These are phyloP conservation scores for Nephrocerus scutellatus DNA, from an alignment of 2,888 invertebrate genomes.

Conservation along the genomic window DNA sequence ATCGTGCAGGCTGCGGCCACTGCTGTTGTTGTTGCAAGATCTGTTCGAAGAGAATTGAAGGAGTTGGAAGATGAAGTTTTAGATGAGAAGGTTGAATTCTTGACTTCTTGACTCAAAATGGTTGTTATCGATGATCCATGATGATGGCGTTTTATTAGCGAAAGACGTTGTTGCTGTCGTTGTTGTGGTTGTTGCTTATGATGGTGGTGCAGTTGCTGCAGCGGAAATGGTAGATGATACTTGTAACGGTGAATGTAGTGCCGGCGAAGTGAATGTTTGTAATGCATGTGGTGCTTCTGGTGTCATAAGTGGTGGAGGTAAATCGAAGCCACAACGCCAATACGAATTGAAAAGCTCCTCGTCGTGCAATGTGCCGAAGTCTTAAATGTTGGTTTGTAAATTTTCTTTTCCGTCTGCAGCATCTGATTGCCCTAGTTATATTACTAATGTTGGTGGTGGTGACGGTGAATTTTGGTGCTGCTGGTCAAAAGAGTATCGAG, in stretches of 20 bases:
- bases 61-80: conserved; percentile 23
- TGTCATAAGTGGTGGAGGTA: conserved; percentile 36
- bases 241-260: conserved; percentile 29
- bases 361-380: conserved; percentile 68
- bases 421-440: too few species aligned
- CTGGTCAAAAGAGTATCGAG: conserved; percentile 20
- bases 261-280: too few species aligned
- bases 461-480: conserved; percentile 24
- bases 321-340: conserved; percentile 66
- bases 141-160: conserved; percentile 28
- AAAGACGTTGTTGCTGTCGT: conserved; percentile 29
- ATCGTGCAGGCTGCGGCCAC: conserved; percentile 10
- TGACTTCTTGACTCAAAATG: conserved; percentile 48
- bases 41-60: conserved; percentile 34
- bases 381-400: conserved; percentile 63
- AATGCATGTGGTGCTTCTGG: conserved; percentile 12
- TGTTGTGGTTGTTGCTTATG: conserved; percentile 14
- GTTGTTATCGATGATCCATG: conserved; percentile 50
- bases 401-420: too few species aligned
- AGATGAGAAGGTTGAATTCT: conserved; percentile 45
- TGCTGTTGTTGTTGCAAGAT: conserved; percentile 24
- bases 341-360: conserved; percentile 71
- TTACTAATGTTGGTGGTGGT: too few species aligned
- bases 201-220: conserved; percentile 8
- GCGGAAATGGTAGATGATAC: conserved; percentile 8